These are phyloP conservation scores for Telmatochromis sp. DNA, from an alignment of 2,113 vertebrate genomes.

Conservation along the genomic window DNA sequence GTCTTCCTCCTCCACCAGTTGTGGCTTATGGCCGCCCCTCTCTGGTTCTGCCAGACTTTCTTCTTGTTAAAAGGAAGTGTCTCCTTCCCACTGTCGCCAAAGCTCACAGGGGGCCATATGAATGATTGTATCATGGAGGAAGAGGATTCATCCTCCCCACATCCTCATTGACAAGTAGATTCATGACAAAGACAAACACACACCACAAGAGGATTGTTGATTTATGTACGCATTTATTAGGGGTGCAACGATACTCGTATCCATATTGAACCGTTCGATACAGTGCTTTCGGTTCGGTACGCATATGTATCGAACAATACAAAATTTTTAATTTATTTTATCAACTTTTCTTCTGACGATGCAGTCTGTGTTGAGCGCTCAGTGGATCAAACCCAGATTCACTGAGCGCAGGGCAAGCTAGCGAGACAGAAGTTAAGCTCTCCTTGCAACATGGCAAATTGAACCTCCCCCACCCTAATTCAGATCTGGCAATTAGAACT, in stretches of 20 bases:
- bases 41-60: neutral
- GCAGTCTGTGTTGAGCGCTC: neutral
- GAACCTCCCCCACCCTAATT: no score
- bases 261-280: neutral
- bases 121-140: neutral
- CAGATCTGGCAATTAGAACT: no score
- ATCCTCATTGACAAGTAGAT: neutral
- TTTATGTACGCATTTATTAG: neutral
- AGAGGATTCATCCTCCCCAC: no score
- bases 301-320: neutral
- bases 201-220: neutral
- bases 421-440: no score
- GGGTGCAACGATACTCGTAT: neutral
- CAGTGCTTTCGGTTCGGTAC: neutral
- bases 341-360: neutral
- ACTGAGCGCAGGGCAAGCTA: no score
- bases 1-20: neutral
- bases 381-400: neutral
- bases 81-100: neutral
- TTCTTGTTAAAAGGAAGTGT: neutral
- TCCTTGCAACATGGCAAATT: no score
- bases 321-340: fast-evolving
- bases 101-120: neutral
- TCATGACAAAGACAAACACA: neutral
- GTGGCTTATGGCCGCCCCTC: neutral